Conservation (phyloP, 2,113 vertebrate species). For the Crotalus viridis region DNA sequence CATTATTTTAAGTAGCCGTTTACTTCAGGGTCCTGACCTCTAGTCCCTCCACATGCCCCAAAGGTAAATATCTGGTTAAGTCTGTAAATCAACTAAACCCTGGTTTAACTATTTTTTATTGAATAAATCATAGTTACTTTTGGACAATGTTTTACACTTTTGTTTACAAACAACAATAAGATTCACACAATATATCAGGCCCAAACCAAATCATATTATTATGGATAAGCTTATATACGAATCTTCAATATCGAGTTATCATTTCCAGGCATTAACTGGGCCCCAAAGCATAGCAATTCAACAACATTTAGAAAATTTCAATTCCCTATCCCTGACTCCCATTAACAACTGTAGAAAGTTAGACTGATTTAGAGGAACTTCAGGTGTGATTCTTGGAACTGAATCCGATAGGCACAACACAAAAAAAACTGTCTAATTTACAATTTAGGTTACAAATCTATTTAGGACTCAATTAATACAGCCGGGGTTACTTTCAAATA, state of each 20-base stretch:
- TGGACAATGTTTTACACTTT: neutral
- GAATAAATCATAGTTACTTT: neutral
- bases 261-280: neutral
- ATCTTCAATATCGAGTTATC: neutral
- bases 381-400: neutral
- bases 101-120: neutral
- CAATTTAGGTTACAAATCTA: neutral
- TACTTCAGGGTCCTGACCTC: neutral
- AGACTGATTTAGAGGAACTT: neutral
- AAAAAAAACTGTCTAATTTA: no score
- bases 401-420: neutral
- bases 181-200: neutral
- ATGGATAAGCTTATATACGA: neutral
- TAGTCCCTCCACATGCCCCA: neutral
- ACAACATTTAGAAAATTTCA: neutral
- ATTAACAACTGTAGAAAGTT: neutral
- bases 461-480: neutral
- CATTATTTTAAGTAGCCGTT: neutral
- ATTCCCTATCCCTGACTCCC: neutral
- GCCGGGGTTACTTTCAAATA: neutral
- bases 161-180: neutral
- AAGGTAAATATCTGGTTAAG: neutral
- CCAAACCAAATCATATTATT: neutral
- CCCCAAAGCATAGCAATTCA: neutral
- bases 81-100: neutral